Evolutionary conservation across 1,140 invertebrate genomes (phyloP).

Genomic region (Hyphantria cunea): DNA sequence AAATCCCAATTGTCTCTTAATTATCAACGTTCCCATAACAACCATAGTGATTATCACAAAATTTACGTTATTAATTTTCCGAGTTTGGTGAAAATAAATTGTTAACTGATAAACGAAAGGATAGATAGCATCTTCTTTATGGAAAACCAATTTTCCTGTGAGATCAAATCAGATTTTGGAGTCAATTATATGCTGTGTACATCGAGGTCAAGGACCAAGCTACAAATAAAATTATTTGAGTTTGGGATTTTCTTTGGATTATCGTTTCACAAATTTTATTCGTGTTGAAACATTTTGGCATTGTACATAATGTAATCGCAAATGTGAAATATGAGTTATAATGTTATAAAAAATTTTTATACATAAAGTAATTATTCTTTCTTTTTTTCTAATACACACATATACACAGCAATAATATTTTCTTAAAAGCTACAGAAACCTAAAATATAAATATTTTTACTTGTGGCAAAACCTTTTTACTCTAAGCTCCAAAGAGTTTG

Average conservation of each 20-base stretch:
- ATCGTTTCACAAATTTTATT: neutral
- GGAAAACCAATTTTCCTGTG: constrained; percentile 20
- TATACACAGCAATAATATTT: too few relatives aligned
- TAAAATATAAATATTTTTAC: too few relatives aligned
- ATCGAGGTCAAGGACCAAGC: neutral
- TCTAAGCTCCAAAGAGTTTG: too few relatives aligned
- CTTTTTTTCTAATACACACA: too few relatives aligned
- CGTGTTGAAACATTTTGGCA: neutral
- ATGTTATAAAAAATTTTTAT: too few relatives aligned
- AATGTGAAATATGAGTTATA: too few relatives aligned
- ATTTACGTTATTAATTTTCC: constrained; percentile 7
- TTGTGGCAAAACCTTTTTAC: too few relatives aligned
- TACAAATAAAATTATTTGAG: constrained; percentile 9
- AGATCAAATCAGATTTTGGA: constrained; percentile 19
- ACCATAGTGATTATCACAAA: neutral
- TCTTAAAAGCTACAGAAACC: too few relatives aligned
- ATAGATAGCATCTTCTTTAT: constrained; percentile 19
- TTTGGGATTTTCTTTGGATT: neutral
- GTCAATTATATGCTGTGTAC: constrained; percentile 14
- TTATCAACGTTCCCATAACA: neutral
- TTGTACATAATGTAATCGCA: too few relatives aligned
- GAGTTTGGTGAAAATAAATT: constrained; percentile 15
- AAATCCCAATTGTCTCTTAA: too few relatives aligned
- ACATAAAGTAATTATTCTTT: too few relatives aligned
- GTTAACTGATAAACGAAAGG: constrained; percentile 21